Evolutionary conservation across 2,797 vertebrate genomes (phyloP).

Genomic region (Pseudochaenichthys georgianus): DNA sequence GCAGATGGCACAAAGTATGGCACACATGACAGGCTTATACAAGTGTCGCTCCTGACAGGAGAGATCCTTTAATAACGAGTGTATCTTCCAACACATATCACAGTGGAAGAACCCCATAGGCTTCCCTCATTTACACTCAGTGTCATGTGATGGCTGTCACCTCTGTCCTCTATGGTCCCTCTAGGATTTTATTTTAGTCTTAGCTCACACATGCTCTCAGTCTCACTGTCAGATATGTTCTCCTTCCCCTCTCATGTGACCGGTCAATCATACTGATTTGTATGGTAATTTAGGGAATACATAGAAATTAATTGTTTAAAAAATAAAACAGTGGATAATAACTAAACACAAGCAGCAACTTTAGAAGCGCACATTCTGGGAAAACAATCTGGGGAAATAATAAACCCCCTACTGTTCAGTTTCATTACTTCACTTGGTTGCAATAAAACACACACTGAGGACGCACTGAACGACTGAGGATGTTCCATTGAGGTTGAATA

Average conservation of each 20-base stretch:
- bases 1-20: constrained; percentile 14
- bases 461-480: neutral
- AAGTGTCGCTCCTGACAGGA: constrained; percentile 37
- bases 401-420: neutral
- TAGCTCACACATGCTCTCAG: neutral
- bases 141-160: constrained; percentile 40
- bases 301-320: constrained; percentile 2
- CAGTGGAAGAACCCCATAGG: constrained; percentile 18
- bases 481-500: neutral
- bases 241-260: too few relatives aligned
- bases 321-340: neutral
- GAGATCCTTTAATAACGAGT: constrained; percentile 45
- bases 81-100: constrained; percentile 32
- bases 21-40: constrained; percentile 36
- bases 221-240: neutral
- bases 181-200: constrained; percentile 12
- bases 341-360: neutral
- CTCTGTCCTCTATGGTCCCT: constrained; percentile 19
- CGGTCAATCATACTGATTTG: too few relatives aligned
- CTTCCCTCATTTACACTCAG: constrained; percentile 27
- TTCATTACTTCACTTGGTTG: neutral
- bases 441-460: neutral
- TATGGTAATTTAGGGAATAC: constrained; percentile 12
- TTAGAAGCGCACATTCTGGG: neutral
- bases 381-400: neutral